phyloP scores from a whole-genome alignment of 2,797 vertebrate species.

The Emys orbicularis region DNA sequence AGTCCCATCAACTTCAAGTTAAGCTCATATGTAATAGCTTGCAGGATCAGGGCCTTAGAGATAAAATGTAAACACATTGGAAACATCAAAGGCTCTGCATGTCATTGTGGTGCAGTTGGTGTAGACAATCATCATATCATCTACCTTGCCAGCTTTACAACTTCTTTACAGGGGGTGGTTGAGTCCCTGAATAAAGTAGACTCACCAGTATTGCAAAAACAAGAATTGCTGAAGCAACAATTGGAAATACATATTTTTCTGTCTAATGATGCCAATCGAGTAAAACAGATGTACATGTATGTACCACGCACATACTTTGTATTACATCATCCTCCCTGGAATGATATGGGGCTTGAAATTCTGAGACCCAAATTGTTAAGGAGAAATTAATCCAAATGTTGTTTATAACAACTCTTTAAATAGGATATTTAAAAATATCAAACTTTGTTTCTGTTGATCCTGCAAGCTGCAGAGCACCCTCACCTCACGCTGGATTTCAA shows the following conservation, averaged over 20 bases:
- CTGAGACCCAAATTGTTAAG: not conserved
- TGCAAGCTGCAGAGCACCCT: not conserved
- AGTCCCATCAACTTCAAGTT: rapidly evolving
- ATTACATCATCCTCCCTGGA: not conserved
- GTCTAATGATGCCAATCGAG: not conserved
- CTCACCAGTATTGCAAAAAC: not conserved
- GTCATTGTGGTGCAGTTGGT: too few species aligned
- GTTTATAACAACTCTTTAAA: not conserved
- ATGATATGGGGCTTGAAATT: not conserved
- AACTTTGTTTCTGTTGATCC: not conserved
- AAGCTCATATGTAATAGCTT: not conserved
- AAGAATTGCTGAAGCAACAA: not conserved
- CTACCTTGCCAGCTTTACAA: not conserved
- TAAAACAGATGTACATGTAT: not conserved
- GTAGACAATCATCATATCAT: not conserved
- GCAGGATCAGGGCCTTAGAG: not conserved
- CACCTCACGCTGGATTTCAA: not conserved
- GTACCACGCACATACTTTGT: not conserved
- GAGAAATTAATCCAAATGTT: not conserved
- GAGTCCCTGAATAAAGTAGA: not conserved
- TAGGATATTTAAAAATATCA: not conserved
- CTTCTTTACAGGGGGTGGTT: not conserved
- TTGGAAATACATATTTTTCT: not conserved
- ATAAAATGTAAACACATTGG: not conserved
- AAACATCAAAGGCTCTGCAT: not conserved